Percentiles rank a stretch among this genome's conserved stretches.
Conservation (phyloP, 2,888 invertebrate species). For the Noctua janthe region DNA sequence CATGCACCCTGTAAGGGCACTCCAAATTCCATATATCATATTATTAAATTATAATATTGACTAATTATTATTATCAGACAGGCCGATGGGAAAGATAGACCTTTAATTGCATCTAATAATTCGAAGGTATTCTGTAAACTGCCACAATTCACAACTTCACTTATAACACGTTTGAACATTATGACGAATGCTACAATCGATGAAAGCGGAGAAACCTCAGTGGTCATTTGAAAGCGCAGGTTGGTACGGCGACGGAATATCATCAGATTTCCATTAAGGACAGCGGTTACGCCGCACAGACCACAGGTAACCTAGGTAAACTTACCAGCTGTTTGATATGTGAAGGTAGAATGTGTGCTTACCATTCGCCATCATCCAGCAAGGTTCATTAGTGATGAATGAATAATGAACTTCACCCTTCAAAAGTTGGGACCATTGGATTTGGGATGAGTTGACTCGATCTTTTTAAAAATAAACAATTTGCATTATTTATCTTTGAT, state of each 20-base stretch:
- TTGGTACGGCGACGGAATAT: constrained; percentile 41
- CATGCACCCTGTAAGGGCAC: too few species aligned
- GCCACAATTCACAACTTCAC: not conserved
- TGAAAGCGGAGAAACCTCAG: constrained; percentile 54
- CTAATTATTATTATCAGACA: too few species aligned
- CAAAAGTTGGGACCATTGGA: not conserved
- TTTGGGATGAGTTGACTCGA: not conserved
- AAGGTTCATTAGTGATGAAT: not conserved
- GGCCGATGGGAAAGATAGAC: not conserved
- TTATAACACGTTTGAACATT: constrained; percentile 1
- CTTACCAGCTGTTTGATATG: not conserved
- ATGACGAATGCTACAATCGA: constrained; percentile 26
- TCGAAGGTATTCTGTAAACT: not conserved
- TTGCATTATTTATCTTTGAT: not conserved
- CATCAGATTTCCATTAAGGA: constrained; percentile 38
- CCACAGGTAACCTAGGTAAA: constrained; percentile 9
- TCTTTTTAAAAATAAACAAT: not conserved
- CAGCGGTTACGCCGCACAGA: not conserved
- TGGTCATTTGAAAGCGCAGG: constrained; percentile 56
- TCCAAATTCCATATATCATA: too few species aligned
- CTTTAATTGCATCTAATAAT: constrained; percentile 1
- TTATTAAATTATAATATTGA: too few species aligned
- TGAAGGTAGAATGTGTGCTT: not conserved
- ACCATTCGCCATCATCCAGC: too few species aligned
- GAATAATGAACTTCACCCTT: not conserved